Evolutionary conservation across 2,113 vertebrate genomes (phyloP), one percentile per base, ranked within the genome.

Genomic region (Phasianus colchicus): DNA sequence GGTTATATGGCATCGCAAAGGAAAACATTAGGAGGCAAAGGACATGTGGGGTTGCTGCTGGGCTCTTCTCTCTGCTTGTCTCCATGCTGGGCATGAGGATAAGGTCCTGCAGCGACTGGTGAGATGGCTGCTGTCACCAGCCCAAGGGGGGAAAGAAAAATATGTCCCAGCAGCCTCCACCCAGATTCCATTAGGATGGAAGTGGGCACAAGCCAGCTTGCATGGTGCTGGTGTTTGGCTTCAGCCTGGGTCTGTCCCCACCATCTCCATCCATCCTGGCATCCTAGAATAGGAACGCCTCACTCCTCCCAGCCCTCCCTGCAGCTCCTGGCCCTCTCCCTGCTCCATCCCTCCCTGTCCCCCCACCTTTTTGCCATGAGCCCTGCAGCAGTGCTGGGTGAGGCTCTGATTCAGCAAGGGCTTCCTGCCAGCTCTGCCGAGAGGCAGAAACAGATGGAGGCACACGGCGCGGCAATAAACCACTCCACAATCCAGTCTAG

Each of bases 401-500:
- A 85, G 89, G 90, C 66, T 86, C 69, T 95, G 88, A 75, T 83
- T 92, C 79, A 90, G 47, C 22, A 4, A 0, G 79, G 79, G 69
- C 40, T 78, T 36, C 52, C 85, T 34, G 82, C 69, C 85, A 77
- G 38, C 32, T 81, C 80, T 78, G 38, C 73, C 69, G 29, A 57
- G 47, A 79, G 75, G 18, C 48, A 81, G 64, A 60, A 67, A 71
- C 0, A 14, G 75, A 93, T 85, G 67, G 72, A 93, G 47, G n/a
- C 55, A 63, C 42, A 74, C 0, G 0, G 45, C 52, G 80, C 79
- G 22, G 64, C 71, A 94, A 94, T 47, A 86, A 90, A 92, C 43
- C 91, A 69, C 73, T 81, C 89, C 42, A 83, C 83, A 88, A 86
- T 91, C 80, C 73, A 81, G 83, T 94, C 52, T 78, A 92, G 91